Base-by-base conservation (phyloP, 1,140 invertebrate genomes). In the Arctopsyche grandis region DNA sequence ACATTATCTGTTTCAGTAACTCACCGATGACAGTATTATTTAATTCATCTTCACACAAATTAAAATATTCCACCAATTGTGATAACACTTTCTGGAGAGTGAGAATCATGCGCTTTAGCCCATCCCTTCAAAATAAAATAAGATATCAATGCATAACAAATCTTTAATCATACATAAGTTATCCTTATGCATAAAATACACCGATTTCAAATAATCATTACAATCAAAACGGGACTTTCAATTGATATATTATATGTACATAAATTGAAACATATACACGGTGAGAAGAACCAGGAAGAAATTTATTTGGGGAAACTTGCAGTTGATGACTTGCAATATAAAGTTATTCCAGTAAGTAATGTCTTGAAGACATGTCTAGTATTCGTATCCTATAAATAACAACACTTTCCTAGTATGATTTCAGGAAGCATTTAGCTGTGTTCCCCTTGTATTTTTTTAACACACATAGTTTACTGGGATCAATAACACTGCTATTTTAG, bases 31-130 rank as follows among this genome's bases (percentile, higher is more conserved):
- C 85, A 0, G 92, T 93, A 69, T 90, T 92, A 84, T 94, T 95
- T 5, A 94, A 85, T 86, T 94, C 94, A 83, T 94, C 92, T 86
- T 95, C 94, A 76, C 93, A 94, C 71, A 90, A 88, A 1, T 89
- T 89, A 83, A 94, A 93, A 85, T 94, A 94, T 79, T 91, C 91
- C 29, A 93, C 88, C 81, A 95, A 86, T 82, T 94, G 91, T 9
- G 88, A 86, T 26, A 94, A 86, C 9, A 93, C 88, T 76, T 88
- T 88, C 75, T 91, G 90, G 5, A 93, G 85, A 29, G 88, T 90
- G 1, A 84, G 66, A 26, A 90, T 91, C 74, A 90, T 89, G 70
- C 89, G 90, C 73, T 88, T 89, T 44, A 93, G 84, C 26, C 86
- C 88, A 84, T 93, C 91, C 78, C 92, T 93, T 66, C 24, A 66